Base-by-base conservation (phyloP, 1,140 invertebrate genomes). In the Cardiocondyla obscurior region DNA sequence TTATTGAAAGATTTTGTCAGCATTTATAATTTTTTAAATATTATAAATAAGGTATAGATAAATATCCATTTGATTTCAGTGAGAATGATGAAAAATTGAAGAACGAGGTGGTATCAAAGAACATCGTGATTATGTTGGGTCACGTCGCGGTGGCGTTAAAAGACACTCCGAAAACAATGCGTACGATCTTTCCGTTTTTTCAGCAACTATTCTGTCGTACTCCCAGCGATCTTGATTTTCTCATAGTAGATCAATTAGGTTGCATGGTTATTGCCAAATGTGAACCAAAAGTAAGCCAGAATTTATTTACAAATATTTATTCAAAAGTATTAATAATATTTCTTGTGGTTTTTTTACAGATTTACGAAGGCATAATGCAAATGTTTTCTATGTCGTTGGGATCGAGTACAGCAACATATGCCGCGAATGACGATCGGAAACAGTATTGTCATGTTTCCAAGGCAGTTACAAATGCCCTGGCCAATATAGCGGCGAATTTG, bases 371-470 rank as follows among this genome's bases (percentile, higher is more conserved):
- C 91, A 98, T 99, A 42, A 99, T 99, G 98, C 96, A 98, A 89
- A 99, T 99, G 97, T 99, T 99, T 94, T 98, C 97, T 0, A 98
- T 99, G 67, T 98, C 98, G 0, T 96, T 99, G 2, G 98, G 99
- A 90, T 98, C 98, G 0, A 98, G 98, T 85, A 98, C 97, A 85
- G 95, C 97, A n/a, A 96, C 98, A 0, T 99, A 99, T 90, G 96
- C 96, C 53, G 94, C 95, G 42, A 95, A 94, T 88, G 96, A 96
- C 90, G 97, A 98, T 86, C 95, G 96, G 82, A 96, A 96, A 86
- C 96, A 97, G 89, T 98, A 97, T 90, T 95, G 97, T 84, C 98
- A 99, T 93, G 98, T 99, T 0, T 98, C 98, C 0, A 96, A 97
- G 67, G 97, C 98, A 2, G 99, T 99, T 0, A 98, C 99, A 53